Percentiles rank a stretch among this genome's conserved stretches.
phyloP scores from a whole-genome alignment of 1,140 invertebrate genomes.

The Cecropterus lyciades region DNA sequence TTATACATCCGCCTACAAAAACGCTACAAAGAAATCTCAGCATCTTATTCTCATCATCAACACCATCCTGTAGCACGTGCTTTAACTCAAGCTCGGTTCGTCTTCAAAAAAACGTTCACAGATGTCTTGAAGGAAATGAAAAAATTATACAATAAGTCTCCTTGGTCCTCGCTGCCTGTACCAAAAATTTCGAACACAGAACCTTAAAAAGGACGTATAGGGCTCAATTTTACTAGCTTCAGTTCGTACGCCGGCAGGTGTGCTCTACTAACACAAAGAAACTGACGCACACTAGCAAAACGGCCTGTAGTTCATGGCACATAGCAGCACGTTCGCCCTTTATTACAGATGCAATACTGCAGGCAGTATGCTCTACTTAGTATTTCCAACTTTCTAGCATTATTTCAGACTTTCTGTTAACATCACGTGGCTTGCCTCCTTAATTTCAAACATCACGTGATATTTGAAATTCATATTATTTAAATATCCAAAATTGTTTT shows the following conservation, averaged over 20 bases:
- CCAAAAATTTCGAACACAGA: not conserved
- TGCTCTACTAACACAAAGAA: conserved; percentile 57
- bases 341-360: conserved; percentile 50
- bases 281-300: conserved; percentile 49
- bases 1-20: not conserved
- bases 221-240: not conserved
- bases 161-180: not conserved
- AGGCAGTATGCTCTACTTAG: conserved; percentile 60
- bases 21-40: not conserved
- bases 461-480: not conserved
- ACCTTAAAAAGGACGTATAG: not conserved
- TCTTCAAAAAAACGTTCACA: conserved; percentile 55
- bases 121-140: conserved; percentile 57
- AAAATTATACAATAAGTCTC: conserved; percentile 54
- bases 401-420: conserved; percentile 11
- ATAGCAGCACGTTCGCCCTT: conserved; percentile 58
- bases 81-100: conserved; percentile 42
- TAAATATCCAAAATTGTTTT: too few species aligned
- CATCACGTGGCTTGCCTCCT: not conserved
- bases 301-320: conserved; percentile 42
- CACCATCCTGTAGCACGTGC: conserved; percentile 55
- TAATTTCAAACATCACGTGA: too few species aligned
- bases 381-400: conserved; percentile 27
- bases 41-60: conserved; percentile 16
- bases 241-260: conserved; percentile 57